phyloP scores from a whole-genome alignment of 2,888 invertebrate species.

The Axea sp. region DNA sequence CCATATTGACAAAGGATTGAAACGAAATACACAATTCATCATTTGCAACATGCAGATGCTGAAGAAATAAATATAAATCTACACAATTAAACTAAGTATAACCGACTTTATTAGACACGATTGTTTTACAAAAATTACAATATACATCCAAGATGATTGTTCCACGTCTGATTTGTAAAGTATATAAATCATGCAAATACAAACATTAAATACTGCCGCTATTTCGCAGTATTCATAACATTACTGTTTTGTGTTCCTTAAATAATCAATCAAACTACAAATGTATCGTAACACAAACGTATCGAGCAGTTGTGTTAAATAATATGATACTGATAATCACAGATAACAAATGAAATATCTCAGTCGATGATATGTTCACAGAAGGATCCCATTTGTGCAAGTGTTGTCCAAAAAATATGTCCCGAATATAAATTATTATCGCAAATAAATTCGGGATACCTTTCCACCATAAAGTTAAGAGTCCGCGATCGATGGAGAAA shows the following conservation, averaged over 20 bases:
- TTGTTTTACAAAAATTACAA: conserved; percentile 38
- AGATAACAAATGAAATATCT: conserved; percentile 11
- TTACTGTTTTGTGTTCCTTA: too few relatives aligned
- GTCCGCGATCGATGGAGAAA: conserved; percentile 28
- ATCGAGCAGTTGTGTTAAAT: too few relatives aligned
- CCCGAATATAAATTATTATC: conserved; percentile 16
- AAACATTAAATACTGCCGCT: conserved; percentile 17
- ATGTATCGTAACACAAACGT: too few relatives aligned
- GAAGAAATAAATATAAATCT: conserved; percentile 16
- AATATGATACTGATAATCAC: too few relatives aligned
- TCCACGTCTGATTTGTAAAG: conserved; percentile 30
- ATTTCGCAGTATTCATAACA: conserved; percentile 55
- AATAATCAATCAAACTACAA: too few relatives aligned
- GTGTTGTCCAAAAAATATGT: conserved; percentile 21
- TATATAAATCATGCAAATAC: conserved; percentile 43
- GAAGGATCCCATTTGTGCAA: not conserved
- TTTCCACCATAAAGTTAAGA: not conserved
- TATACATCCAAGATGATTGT: conserved; percentile 10
- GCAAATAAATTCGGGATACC: conserved; percentile 3
- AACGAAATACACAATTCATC: not conserved
- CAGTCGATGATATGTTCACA: not conserved
- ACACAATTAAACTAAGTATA: conserved; percentile 15
- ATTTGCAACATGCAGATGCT: conserved; percentile 15
- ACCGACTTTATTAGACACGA: conserved; percentile 15
- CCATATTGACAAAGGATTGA: not conserved